Evolutionary conservation across 2,113 vertebrate species (phyloP), one percentile per base, ranked within the genome.

Genomic region (Pelecanoides urinatrix): DNA sequence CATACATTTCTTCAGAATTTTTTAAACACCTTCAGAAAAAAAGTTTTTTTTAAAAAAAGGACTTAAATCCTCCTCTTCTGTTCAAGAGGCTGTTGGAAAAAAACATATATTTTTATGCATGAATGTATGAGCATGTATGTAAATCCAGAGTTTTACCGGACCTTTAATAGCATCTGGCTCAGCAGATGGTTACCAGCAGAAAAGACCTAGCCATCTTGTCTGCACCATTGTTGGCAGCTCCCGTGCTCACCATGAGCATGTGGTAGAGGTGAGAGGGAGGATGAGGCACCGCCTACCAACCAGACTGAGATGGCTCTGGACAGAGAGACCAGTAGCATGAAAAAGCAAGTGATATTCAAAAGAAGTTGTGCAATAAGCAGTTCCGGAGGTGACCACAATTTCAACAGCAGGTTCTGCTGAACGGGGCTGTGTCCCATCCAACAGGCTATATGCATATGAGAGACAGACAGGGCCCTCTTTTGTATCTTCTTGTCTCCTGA

Each of bases 161-260:
- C 52, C 7, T 81, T 77, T 67, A 59, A 25, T 9, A 75, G 13
- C 26, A 63, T 67, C 36, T 9, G 44, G 14, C 20, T 75, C 25
- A 82, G 66, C 11, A 22, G 19, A 42, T 22, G 25, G 6, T 40
- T 23, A 58, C 42, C 25, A 55, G 47, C 9, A 79, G 53, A 75
- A 86, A 68, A 47, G 44, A 32, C 27, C 6, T 20, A 9, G 8
- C 7, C 76, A 42, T 25, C 9, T 75, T 75, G 29, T 52, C 36
- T 52, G 45, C 38, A 10, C 18, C 14, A 29, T 11, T 27, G 2
- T 0, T 38, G 84, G 8, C 29, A 18, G 32, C 32, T 63, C 10
- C 13, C 19, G 42, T 0, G 0, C n/a, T 88, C 66, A 42, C 61
- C 12, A 9, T 22, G 19, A 70, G 21, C 19, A 63, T 67, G 36